Conservation (phyloP, 2,888 invertebrate genomes). For the Mesorhabditis spiculigera region DNA sequence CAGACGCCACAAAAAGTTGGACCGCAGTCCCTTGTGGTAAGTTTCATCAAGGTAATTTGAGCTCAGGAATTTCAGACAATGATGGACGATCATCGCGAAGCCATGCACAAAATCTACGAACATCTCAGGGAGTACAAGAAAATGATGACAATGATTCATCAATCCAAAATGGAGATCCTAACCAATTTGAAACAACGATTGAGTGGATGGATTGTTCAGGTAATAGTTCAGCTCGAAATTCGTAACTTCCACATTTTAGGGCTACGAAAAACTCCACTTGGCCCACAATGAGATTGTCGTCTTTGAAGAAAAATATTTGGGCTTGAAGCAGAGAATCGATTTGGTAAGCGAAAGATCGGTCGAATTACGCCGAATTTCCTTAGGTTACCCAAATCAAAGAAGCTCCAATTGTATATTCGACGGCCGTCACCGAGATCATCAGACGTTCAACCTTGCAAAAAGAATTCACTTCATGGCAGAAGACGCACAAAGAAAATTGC, state of each 20-base stretch:
- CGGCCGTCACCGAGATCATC: constrained; percentile 49
- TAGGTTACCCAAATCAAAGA: constrained; percentile 37
- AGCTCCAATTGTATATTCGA: constrained; percentile 45
- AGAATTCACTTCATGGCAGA: constrained; percentile 38
- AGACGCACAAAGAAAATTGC: constrained; percentile 36
- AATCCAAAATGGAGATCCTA: constrained; percentile 46
- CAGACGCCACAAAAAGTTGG: constrained; percentile 23
- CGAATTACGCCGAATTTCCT: constrained; percentile 11
- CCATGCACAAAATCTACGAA: constrained; percentile 19
- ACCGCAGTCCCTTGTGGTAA: constrained; percentile 11
- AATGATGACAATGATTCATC: constrained; percentile 32
- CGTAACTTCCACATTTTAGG: constrained; percentile 13
- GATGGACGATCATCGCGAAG: constrained; percentile 21
- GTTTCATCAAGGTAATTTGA: not conserved
- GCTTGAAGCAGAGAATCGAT: constrained; percentile 33
- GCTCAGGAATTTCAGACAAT: constrained; percentile 16
- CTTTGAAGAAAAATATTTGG: constrained; percentile 44
- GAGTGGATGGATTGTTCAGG: constrained; percentile 37
- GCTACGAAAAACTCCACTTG: constrained; percentile 40
- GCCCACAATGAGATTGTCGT: constrained; percentile 38
- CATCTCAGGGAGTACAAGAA: constrained; percentile 27
- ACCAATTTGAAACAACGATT: constrained; percentile 38
- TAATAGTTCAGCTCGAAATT: not conserved
- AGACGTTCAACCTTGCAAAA: constrained; percentile 39
- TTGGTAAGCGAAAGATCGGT: constrained; percentile 9